Base-by-base conservation (phyloP, 2,113 vertebrate genomes). In the Paramormyrops kingsleyae region DNA sequence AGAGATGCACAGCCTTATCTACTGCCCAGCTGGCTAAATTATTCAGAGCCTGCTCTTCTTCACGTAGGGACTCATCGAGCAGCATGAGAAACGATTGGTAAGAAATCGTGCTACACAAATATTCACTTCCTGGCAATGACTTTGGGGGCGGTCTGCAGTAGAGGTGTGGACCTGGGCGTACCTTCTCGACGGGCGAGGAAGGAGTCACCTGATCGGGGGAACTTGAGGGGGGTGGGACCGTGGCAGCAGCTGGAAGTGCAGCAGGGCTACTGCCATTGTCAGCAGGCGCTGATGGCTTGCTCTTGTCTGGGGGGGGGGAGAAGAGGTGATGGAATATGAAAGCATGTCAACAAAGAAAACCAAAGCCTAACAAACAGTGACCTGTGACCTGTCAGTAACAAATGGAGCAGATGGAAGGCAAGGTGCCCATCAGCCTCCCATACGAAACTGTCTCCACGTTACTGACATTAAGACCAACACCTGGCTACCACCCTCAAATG, bases 121-220 rank as follows among this genome's bases (percentile, higher is more conserved):
- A 52, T 31, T 52, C n/a, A 12, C 7, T 50, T 9, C 46, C 13
- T 27, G 39, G 88, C 13, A 59, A 17, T 3, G 59, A 13, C 42
- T 42, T 84, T 3, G 39, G 44, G n/a, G 42, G 42, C 17, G 5
- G 56, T 46, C 80, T n/a, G 39, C 8, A 84, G 44, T 17, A 46
- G 17, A 50, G 62, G 86, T 49, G 13, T 31, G 4, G 1, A 56
- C 35, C 35, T 46, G 12, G 12, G 50, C 91, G 92, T 98, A 99
- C 99, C 98, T 99, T 99, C 93, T 99, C 99, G 87, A 97, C 88
- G 66, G 98, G 98, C 70, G 98, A 99, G 42, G 97, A 95, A 90
- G 98, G 99, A 90, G 80, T 96, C 90, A 97, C 96, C 94, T 97
- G 97, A 91, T 97, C 97, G 92, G 97, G 95, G 0, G 96, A 95